Percentiles rank a stretch among this genome's conserved stretches.
Evolutionary conservation across 2,113 vertebrate species (phyloP).

Genomic region (Illadopsis cleaveri): DNA sequence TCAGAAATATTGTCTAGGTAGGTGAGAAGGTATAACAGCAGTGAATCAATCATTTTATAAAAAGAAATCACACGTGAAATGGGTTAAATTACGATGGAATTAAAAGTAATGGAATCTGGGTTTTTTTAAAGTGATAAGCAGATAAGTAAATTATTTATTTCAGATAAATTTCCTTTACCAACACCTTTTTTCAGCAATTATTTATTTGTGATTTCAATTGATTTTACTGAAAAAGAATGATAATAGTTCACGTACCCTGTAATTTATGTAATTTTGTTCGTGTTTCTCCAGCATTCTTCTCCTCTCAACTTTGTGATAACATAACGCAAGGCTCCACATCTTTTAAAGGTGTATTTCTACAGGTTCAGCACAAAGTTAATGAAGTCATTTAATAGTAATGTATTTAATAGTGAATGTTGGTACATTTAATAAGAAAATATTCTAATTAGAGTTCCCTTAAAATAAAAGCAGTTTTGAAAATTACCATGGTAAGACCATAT

Average conservation of each 20-base stretch:
- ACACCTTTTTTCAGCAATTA: not conserved
- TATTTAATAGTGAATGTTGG: not conserved
- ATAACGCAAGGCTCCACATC: not conserved
- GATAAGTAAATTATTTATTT: not conserved
- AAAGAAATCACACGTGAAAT: conserved; percentile 35
- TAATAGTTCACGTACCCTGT: not conserved
- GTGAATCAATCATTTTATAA: not conserved
- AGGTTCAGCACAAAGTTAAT: not conserved
- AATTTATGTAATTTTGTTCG: not conserved
- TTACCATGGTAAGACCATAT: not conserved
- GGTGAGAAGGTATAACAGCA: conserved; percentile 69
- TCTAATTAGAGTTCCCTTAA: not conserved
- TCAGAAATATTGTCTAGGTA: conserved; percentile 91
- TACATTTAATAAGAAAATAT: not conserved
- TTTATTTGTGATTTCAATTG: not conserved
- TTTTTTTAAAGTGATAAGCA: not conserved
- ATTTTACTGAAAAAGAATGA: not conserved
- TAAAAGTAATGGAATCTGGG: not conserved
- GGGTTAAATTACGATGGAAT: not conserved
- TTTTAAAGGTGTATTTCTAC: not conserved
- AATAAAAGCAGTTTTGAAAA: not conserved
- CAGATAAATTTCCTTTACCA: not conserved
- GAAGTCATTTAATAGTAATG: not conserved
- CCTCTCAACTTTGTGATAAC: not conserved
- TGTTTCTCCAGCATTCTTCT: not conserved